Evolutionary conservation across 1,140 invertebrate genomes (phyloP).

Genomic region (Nasonia longicornis): DNA sequence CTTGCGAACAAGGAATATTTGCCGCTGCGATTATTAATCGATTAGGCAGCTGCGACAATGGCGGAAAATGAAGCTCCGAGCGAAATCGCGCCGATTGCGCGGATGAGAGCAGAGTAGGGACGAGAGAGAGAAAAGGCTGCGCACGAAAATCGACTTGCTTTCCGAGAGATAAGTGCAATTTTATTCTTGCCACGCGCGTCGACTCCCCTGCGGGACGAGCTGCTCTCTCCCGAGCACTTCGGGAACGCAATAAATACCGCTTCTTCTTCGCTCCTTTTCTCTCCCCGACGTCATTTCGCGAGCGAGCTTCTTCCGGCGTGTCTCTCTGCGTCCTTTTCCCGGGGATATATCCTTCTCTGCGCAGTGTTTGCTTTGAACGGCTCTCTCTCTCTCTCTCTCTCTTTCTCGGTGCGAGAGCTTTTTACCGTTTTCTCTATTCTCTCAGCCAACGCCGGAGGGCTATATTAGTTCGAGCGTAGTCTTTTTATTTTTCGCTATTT

Average conservation of each 20-base stretch:
- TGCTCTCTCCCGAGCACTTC: constrained; percentile 12
- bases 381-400: background rate
- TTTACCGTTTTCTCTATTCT: constrained; percentile 11
- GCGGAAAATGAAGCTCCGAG: background rate
- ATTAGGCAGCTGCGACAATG: background rate
- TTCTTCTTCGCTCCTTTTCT: background rate
- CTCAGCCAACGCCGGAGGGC: background rate
- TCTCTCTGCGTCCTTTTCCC: background rate
- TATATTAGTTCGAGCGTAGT: constrained; percentile 22
- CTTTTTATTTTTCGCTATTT: constrained; percentile 21
- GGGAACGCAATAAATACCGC: constrained; percentile 35
- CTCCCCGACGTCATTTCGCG: constrained; percentile 11
- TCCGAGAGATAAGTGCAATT: constrained; percentile 2
- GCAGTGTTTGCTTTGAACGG: constrained; percentile 6
- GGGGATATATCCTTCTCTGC: background rate
- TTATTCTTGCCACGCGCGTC: constrained; percentile 33
- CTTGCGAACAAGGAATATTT: background rate
- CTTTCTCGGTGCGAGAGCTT: background rate
- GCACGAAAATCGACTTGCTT: constrained; percentile 10
- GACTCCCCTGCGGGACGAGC: constrained; percentile 6
- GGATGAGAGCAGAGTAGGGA: background rate
- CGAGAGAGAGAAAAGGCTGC: background rate
- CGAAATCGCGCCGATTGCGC: background rate
- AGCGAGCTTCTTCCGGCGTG: background rate
- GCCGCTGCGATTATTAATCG: background rate